A percentile compares a stretch with the other conserved stretches of the same genome.
These are phyloP conservation scores for Fabriciana adippe DNA, from an alignment of 2,888 invertebrate species.

Conservation along the genomic window DNA sequence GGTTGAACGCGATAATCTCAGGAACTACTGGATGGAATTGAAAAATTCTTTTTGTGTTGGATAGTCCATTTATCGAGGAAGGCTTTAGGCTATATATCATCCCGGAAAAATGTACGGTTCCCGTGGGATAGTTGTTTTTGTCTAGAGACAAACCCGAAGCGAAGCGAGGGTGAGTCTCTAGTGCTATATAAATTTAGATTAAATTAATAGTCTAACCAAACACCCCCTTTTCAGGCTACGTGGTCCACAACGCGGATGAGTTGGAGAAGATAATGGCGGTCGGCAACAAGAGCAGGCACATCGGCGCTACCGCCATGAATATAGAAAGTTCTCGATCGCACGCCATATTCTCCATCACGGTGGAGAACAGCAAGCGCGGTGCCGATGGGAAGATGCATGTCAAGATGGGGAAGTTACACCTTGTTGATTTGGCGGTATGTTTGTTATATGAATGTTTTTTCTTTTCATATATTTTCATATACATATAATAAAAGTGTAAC, in stretches of 20 bases:
- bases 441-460: not conserved
- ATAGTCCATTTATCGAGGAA: too few species aligned
- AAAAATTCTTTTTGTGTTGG: too few species aligned
- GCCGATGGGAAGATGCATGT: conserved; percentile 93
- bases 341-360: conserved; percentile 98
- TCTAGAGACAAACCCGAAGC: too few species aligned
- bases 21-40: too few species aligned
- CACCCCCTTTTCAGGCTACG: conserved; percentile 84
- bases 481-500: too few species aligned
- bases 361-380: conserved; percentile 95
- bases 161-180: too few species aligned
- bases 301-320: conserved; percentile 96
- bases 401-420: conserved; percentile 97
- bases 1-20: too few species aligned
- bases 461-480: too few species aligned
- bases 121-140: too few species aligned
- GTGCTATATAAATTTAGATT: not conserved
- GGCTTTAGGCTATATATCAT: too few species aligned
- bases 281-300: conserved; percentile 95
- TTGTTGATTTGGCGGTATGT: conserved; percentile 97
- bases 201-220: not conserved
- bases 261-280: conserved; percentile 96
- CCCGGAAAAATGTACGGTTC: too few species aligned
- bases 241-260: conserved; percentile 98
- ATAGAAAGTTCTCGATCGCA: conserved; percentile 97